Base-by-base conservation (phyloP, 2,797 vertebrate genomes). In the Danio tinwini region DNA sequence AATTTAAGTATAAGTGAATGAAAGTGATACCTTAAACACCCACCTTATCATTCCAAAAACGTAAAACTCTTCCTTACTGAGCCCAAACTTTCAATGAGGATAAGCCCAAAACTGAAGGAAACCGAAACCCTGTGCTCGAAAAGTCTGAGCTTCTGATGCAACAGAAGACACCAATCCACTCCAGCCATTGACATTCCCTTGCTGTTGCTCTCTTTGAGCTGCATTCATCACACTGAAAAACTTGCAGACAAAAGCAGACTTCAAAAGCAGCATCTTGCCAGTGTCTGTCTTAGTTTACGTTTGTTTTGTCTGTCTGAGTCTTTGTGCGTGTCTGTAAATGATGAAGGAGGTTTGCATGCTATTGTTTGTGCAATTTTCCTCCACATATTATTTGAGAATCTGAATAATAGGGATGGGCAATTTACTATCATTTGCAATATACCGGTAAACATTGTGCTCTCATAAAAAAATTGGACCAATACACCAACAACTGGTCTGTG, bases 241-340 rank as follows among this genome's bases (percentile, higher is more conserved):
- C 44, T 8, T 13, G 12, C 53, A 77, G 11, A 68, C 42, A 49
- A 42, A n/a, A 44, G 11, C 5, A 39, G 42, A 55, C 11, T 50
- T 77, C 64, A 78, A 39, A 21, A 19, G 45, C 55, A 59, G 16
- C 42, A 39, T 47, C 58, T 62, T 49, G 61, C 40, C 68, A 69
- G 16, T 58, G 12, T 49, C 64, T 13, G 40, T 76, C 19, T 65
- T 44, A 56, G 19, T 47, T 58, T 6, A n/a, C 7, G 13, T 2
- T 5, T 75, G 17, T 78, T 44, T 21, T 14, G 19, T 44, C 37
- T 58, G 55, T 58, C 8, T 21, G 55, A n/a, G 53, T 21, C 19
- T 59, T 6, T 50, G 37, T 55, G 40, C 64, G n/a, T 67, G 14
- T 78, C 16, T 72, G 45, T 42, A 53, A 47, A 47, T 37, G 5